Evolutionary conservation across 2,888 invertebrate species (phyloP).

Genomic region (Acheta domesticus): DNA sequence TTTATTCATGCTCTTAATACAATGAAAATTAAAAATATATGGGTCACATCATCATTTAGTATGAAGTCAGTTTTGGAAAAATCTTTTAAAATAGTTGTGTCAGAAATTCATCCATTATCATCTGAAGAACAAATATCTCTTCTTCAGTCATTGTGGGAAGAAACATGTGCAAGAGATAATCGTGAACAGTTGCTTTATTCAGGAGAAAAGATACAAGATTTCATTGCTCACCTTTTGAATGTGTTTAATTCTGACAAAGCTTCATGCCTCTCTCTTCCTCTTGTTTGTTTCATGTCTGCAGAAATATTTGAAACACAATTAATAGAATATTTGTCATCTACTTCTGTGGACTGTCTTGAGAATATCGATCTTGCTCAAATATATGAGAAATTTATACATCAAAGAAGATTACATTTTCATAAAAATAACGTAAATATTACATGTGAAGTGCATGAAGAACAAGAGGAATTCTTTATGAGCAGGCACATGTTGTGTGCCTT

Average conservation of each 20-base stretch:
- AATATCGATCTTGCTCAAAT: background rate
- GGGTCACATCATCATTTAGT: background rate
- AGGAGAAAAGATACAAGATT: too few relatives aligned
- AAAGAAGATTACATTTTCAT: background rate
- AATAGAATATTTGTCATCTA: background rate
- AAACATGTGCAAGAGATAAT: too few relatives aligned
- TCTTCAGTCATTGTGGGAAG: background rate
- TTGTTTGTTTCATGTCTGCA: background rate
- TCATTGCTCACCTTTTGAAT: too few relatives aligned
- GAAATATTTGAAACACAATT: background rate
- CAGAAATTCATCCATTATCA: background rate
- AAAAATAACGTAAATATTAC: background rate
- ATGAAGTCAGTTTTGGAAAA: background rate
- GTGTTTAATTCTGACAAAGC: too few relatives aligned
- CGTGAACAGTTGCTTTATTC: too few relatives aligned
- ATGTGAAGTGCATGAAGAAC: background rate
- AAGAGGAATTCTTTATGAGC: background rate
- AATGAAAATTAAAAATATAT: background rate
- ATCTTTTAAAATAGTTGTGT: background rate
- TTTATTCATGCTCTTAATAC: background rate
- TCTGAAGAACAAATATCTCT: background rate
- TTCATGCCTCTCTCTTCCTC: too few relatives aligned
- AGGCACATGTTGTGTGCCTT: background rate
- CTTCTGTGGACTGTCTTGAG: background rate
- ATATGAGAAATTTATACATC: background rate